Evolutionary conservation across 2,113 vertebrate genomes (phyloP).

Genomic region (Bambusicola thoracicus): DNA sequence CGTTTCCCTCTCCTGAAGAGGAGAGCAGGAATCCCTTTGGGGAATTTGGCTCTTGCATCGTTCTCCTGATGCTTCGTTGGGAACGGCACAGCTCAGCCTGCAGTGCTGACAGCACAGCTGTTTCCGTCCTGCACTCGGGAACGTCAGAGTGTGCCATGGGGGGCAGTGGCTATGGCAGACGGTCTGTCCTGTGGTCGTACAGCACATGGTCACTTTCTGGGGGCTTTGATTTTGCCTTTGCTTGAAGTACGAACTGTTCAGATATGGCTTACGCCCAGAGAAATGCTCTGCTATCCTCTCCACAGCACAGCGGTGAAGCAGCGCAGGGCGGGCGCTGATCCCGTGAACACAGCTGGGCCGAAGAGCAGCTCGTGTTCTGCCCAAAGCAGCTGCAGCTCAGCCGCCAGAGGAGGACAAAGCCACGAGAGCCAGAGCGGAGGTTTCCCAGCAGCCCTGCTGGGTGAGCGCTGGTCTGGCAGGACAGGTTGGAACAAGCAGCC

Average conservation of each 20-base stretch:
- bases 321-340: not conserved
- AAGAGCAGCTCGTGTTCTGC: not conserved
- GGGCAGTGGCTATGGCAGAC: not conserved
- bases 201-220: not conserved
- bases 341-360: not conserved
- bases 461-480: not conserved
- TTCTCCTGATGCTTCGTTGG: not conserved
- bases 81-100: not conserved
- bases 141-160: not conserved
- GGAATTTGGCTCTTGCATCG: not conserved
- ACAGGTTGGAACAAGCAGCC: not conserved
- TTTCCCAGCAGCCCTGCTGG: not conserved
- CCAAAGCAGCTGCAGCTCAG: not conserved
- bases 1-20: not conserved
- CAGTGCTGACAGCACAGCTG: not conserved
- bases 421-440: not conserved
- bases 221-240: not conserved
- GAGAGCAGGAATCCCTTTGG: not conserved
- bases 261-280: not conserved
- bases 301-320: not conserved
- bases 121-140: not conserved
- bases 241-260: accelerated
- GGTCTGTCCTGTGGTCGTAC: not conserved
- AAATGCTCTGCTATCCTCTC: accelerated
- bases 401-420: not conserved